Conservation (phyloP, 2,113 vertebrate species). For the Crotalus horridus region DNA sequence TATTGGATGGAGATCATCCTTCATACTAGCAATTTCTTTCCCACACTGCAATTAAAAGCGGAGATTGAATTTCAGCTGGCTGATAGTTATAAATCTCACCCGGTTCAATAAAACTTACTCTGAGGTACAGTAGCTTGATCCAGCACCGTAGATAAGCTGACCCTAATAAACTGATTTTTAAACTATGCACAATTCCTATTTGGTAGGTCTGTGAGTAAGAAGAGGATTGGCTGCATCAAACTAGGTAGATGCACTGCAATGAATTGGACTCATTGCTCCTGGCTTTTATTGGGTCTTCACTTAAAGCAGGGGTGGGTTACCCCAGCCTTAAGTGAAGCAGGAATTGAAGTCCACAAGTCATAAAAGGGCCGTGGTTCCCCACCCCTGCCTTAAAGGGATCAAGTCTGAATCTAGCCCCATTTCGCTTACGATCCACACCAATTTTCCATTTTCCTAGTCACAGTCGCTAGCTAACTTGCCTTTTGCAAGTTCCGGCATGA, state of each 20-base stretch:
- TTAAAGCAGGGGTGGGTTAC: too few relatives aligned
- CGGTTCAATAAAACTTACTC: neutral
- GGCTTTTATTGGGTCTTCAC: neutral
- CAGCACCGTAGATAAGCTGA: neutral
- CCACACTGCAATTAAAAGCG: neutral
- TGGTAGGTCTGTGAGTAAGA: neutral
- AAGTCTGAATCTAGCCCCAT: neutral
- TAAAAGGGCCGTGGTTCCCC: neutral
- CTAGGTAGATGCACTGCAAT: neutral
- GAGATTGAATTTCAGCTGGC: neutral
- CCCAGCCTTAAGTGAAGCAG: too few relatives aligned
- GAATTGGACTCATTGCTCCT: neutral
- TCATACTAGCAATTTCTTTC: neutral
- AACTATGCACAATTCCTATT: neutral
- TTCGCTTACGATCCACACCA: neutral
- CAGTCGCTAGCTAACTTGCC: conserved; percentile 44
- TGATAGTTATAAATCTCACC: neutral
- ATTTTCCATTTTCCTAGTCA: neutral
- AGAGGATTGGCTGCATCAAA: neutral
- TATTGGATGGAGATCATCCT: neutral
- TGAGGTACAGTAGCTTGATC: neutral
- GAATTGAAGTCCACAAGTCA: neutral
- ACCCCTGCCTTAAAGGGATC: neutral
- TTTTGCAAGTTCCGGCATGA: conserved; percentile 71
- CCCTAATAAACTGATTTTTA: neutral